Base-by-base conservation (phyloP, 2,797 vertebrate species). In the Labeo calbasu region DNA sequence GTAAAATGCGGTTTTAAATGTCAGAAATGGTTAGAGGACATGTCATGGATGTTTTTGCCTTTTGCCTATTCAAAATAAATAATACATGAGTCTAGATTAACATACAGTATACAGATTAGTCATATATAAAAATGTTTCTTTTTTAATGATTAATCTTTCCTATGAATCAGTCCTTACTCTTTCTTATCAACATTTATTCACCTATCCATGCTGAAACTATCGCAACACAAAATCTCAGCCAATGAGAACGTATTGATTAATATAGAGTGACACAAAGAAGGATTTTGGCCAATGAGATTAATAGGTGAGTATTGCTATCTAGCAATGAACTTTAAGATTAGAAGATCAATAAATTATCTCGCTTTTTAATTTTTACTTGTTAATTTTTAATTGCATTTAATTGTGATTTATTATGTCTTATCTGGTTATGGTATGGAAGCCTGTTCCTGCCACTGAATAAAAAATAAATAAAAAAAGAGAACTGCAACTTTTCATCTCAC, bases 21-120 rank as follows among this genome's bases (percentile, higher is more conserved):
- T 59, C 25, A 73, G 9, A 59, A 63, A 72, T 71, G 84, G 73
- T 87, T 73, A 53, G 63, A 79, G 63, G 70, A 80, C 32, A 83
- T 69, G 23, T 19, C 61, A 50, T 59, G 65, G 51, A 59, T 70
- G 21, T 51, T 82, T 25, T 36, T 23, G 14, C 51, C 7, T 81
- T 50, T 12, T 11, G 8, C 19, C 21, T 14, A 57, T 0, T 17
- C 77, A 79, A 23, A 79, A 40, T 28, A 7, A 51, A 9, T 40
- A 51, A 73, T 72, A 13, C 8, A 14, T 25, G 10, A 17, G 32
- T 55, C 21, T 43, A 40, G n/a, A 77, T 23, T 48, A 25, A 77
- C 48, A 10, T 32, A 65, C 8, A 51, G 2, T 57, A 23, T 46
- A 2, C 9, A 61, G n/a, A 59, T 59, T 19, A 77, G 43, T 77